phyloP scores from a whole-genome alignment of 2,888 invertebrate species.

The Alsophila aescularia region DNA sequence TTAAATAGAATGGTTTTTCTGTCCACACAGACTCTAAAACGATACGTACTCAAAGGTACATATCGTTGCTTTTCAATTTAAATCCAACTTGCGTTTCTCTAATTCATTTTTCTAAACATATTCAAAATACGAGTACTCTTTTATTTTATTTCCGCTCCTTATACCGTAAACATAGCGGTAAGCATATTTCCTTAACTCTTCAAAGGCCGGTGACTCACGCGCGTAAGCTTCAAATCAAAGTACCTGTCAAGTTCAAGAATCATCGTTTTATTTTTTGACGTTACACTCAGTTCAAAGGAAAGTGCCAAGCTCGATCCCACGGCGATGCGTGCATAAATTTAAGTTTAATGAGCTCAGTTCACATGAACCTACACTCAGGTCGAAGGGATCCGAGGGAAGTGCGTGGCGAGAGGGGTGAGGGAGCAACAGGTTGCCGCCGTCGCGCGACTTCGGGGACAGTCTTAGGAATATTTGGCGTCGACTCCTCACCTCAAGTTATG shows the following conservation, averaged over 20 bases:
- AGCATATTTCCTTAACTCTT: too few relatives aligned
- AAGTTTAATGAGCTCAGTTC: not conserved
- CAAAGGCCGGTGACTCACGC: too few relatives aligned
- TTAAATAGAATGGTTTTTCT: too few relatives aligned
- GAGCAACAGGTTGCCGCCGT: not conserved
- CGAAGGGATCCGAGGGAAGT: not conserved
- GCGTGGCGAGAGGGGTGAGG: not conserved
- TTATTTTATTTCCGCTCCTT: too few relatives aligned
- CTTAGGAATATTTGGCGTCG: not conserved
- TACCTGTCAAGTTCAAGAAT: not conserved
- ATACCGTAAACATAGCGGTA: too few relatives aligned
- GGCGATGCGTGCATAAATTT: not conserved
- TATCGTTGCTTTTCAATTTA: too few relatives aligned
- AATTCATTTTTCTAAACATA: too few relatives aligned
- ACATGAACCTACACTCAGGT: not conserved
- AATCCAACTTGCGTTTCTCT: too few relatives aligned
- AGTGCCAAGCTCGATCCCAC: not conserved
- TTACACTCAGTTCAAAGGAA: not conserved
- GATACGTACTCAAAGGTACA: too few relatives aligned
- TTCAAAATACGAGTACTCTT: too few relatives aligned
- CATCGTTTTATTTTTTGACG: not conserved
- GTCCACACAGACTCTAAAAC: too few relatives aligned
- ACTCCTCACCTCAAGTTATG: not conserved
- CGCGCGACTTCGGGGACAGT: not conserved
- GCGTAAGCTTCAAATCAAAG: too few relatives aligned